Conservation (phyloP, 2,888 invertebrate genomes). For the Plebejus melissa region DNA sequence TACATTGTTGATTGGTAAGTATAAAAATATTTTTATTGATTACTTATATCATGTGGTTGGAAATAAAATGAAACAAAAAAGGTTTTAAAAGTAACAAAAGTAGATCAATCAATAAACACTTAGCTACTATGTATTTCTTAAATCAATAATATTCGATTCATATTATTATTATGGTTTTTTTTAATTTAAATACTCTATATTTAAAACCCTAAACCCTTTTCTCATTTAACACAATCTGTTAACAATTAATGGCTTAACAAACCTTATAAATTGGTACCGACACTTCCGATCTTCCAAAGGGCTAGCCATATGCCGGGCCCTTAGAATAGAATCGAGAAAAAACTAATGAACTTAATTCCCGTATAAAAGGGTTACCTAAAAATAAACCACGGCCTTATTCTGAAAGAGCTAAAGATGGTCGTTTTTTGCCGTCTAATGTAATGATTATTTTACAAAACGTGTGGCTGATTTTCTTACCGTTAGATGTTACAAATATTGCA, state of each 20-base stretch:
- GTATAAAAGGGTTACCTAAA: constrained; percentile 75
- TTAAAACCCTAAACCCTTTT: not conserved
- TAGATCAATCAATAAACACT: no score
- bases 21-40: no score
- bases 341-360: constrained; percentile 75
- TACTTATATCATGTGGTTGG: no score
- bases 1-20: no score
- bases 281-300: constrained; percentile 30
- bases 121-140: no score
- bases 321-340: constrained; percentile 64
- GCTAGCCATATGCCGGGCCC: constrained; percentile 41
- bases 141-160: no score
- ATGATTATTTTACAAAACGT: not conserved
- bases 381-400: constrained; percentile 58
- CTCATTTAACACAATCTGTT: constrained; percentile 18
- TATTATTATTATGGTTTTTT: not conserved
- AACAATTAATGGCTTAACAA: constrained; percentile 20
- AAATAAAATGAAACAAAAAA: no score
- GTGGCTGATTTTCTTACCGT: not conserved
- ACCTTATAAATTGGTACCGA: constrained; percentile 22
- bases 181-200: not conserved
- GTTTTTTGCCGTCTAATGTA: not conserved
- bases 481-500: not conserved
- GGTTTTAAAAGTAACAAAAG: no score
- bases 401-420: constrained; percentile 32